phyloP scores from a whole-genome alignment of 2,113 vertebrate genomes.

The Neomonachus schauinslandi region DNA sequence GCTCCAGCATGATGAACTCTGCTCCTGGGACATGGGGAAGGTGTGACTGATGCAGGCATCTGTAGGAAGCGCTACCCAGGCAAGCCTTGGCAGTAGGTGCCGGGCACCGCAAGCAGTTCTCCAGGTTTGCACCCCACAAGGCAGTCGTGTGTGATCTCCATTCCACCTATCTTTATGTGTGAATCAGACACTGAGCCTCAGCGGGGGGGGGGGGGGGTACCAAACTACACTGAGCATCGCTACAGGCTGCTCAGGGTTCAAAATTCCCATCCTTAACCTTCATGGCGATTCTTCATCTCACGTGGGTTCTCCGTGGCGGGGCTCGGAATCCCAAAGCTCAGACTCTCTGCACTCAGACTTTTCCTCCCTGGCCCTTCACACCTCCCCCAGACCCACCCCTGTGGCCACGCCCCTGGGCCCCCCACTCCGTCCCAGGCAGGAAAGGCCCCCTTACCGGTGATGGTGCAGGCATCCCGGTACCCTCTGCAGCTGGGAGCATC shows the following conservation, averaged over 20 bases:
- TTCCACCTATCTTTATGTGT: neutral
- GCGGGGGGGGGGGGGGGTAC: neutral
- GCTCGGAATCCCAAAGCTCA: neutral
- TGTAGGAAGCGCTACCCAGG: accelerated
- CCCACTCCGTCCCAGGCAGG: accelerated
- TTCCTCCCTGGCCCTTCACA: too few species aligned
- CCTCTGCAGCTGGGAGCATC: constrained; percentile 84
- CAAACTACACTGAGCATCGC: accelerated
- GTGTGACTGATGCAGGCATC: neutral
- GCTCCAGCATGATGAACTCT: accelerated
- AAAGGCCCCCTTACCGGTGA: constrained; percentile 91
- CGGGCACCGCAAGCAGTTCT: accelerated
- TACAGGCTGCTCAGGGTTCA: neutral
- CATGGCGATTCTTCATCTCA: neutral
- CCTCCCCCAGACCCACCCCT: accelerated
- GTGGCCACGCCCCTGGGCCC: accelerated
- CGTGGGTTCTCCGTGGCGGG: neutral
- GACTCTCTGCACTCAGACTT: too few species aligned
- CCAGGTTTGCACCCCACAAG: neutral
- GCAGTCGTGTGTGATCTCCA: accelerated
- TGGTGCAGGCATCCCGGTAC: constrained; percentile 97
- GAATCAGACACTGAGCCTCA: neutral
- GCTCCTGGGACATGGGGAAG: neutral
- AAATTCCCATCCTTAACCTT: neutral
- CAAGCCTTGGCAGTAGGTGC: accelerated